Percentiles rank a stretch among this genome's conserved stretches.
Conservation (phyloP, 1,140 invertebrate genomes). For the Adelges cooleyi region DNA sequence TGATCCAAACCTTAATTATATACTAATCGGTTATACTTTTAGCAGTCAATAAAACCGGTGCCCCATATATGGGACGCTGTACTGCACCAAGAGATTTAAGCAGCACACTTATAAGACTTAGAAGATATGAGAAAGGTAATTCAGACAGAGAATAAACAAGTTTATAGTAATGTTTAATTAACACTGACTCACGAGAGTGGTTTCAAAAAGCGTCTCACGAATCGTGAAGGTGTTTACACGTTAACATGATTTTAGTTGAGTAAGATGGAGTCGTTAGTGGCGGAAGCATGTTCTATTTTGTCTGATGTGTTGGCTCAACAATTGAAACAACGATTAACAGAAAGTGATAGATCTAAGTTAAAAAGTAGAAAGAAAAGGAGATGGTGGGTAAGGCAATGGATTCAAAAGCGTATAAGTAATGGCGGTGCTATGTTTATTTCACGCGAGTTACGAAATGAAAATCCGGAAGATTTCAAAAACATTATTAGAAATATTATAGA, state of each 20-base stretch:
- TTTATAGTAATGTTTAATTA: too few relatives aligned
- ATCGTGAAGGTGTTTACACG: constrained; percentile 9
- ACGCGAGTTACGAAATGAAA: neutral
- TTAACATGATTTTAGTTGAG: neutral
- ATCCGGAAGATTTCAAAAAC: constrained; percentile 10
- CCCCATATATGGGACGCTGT: too few relatives aligned
- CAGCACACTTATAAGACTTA: too few relatives aligned
- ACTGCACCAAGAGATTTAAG: too few relatives aligned
- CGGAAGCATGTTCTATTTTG: constrained; percentile 2
- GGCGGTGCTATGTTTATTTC: constrained; percentile 3
- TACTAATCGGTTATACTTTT: too few relatives aligned
- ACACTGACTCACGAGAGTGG: constrained; percentile 1
- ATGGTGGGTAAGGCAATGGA: constrained; percentile 12
- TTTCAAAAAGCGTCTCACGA: neutral
- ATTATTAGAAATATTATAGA: constrained; percentile 14
- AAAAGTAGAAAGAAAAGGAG: neutral
- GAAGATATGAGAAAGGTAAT: too few relatives aligned
- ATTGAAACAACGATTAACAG: neutral
- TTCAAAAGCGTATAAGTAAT: neutral
- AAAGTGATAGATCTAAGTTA: constrained; percentile 2
- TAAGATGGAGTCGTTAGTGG: constrained; percentile 1
- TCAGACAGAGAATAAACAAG: too few relatives aligned
- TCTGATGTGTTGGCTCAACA: neutral
- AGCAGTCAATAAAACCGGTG: too few relatives aligned
- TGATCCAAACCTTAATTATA: too few relatives aligned